Evolutionary conservation across 2,797 vertebrate genomes (phyloP).

Genomic region (Acanthopagrus latus): DNA sequence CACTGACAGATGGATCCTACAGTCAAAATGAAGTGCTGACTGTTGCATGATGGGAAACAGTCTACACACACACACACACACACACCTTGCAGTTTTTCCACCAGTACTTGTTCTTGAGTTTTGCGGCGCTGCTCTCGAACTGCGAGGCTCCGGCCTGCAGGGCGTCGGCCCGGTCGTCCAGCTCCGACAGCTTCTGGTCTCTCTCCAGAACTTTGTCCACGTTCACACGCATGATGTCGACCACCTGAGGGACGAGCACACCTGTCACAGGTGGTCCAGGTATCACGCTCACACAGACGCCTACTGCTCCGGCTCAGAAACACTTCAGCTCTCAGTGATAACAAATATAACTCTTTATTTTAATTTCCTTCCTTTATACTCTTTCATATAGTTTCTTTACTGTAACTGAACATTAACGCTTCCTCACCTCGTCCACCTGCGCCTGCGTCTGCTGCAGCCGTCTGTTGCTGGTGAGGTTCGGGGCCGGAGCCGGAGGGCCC

Average conservation of each 20-base stretch:
- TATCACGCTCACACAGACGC: background rate
- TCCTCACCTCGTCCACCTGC: conserved; percentile 91
- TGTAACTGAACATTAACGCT: no score
- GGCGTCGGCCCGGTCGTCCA: conserved; percentile 92
- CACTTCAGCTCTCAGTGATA: no score
- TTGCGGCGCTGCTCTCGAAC: conserved; percentile 93
- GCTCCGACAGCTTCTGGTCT: conserved; percentile 90
- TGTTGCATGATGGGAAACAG: conserved; percentile 14
- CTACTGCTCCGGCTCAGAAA: background rate
- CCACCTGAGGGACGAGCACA: conserved; percentile 84
- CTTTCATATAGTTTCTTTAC: no score
- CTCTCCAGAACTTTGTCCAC: conserved; percentile 93
- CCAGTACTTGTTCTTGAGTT: conserved; percentile 95
- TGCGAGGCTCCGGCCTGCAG: conserved; percentile 90
- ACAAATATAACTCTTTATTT: no score
- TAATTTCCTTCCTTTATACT: no score
- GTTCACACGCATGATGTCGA: conserved; percentile 93
- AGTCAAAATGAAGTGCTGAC: background rate
- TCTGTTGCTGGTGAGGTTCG: conserved; percentile 88
- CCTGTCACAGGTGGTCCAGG: background rate
- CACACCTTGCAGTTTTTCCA: conserved; percentile 95
- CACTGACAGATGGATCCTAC: background rate
- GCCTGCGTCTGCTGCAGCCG: conserved; percentile 92
- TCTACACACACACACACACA: background rate
- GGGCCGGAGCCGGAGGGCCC: conserved; percentile 75